A percentile compares a stretch with the other conserved stretches of the same genome.
Conservation (phyloP, 2,113 vertebrate species). For the Notarius quadriscutis region DNA sequence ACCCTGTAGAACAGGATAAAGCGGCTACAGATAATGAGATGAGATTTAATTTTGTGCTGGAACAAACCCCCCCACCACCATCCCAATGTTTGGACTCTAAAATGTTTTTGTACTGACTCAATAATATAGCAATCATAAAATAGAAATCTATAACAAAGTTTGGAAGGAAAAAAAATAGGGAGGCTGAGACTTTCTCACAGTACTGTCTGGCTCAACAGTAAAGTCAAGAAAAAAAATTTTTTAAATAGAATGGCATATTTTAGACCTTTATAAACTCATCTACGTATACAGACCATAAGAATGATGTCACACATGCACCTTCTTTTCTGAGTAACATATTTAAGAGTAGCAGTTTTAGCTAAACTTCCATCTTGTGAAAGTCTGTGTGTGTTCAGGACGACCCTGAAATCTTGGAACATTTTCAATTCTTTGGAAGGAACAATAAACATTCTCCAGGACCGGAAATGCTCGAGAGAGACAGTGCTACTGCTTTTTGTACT, state of each 20-base stretch:
- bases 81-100: no score
- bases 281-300: conserved; percentile 51
- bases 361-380: not conserved
- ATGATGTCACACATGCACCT: conserved; percentile 45
- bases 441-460: conserved; percentile 26
- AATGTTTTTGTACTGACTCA: no score
- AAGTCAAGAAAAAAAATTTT: not conserved
- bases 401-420: not conserved
- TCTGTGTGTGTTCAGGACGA: not conserved
- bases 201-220: not conserved
- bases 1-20: no score
- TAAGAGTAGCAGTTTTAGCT: conserved; percentile 6
- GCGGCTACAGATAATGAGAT: no score
- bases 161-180: no score
- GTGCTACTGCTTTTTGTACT: not conserved
- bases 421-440: conserved; percentile 7
- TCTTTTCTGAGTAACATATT: not conserved
- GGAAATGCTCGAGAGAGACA: conserved; percentile 9
- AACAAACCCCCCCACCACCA: no score
- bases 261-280: conserved; percentile 29
- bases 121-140: no score
- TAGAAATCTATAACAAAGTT: no score
- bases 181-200: no score
- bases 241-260: not conserved
- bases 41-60: no score